phyloP scores from a whole-genome alignment of 1,140 invertebrate genomes.

The Drosophila yakuba region DNA sequence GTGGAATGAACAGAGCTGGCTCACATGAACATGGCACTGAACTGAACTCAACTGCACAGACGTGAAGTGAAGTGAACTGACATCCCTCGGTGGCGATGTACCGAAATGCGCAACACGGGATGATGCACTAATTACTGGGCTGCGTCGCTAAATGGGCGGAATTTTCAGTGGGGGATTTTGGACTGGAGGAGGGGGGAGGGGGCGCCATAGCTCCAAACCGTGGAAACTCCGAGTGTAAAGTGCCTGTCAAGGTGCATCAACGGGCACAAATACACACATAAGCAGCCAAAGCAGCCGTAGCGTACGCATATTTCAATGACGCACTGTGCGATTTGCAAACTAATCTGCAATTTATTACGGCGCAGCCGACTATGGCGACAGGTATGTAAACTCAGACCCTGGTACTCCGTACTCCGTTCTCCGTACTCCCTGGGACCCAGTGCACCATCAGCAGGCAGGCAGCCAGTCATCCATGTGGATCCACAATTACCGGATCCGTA shows the following conservation, averaged over 20 bases:
- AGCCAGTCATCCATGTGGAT: constrained; percentile 1
- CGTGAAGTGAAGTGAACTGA: constrained; percentile 9
- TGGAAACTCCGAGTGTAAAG: constrained; percentile 14
- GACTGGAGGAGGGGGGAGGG: not conserved
- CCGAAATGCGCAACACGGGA: constrained; percentile 57
- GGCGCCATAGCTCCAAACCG: no score
- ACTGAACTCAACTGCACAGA: not conserved
- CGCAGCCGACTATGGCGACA: constrained; percentile 60
- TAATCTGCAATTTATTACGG: constrained; percentile 78
- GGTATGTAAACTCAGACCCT: constrained; percentile 33
- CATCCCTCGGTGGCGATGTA: constrained; percentile 40
- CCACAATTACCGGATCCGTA: constrained; percentile 1
- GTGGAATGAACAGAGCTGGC: constrained; percentile 19
- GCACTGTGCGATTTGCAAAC: constrained; percentile 75
- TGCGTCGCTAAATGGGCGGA: constrained; percentile 52
- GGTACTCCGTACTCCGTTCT: not conserved
- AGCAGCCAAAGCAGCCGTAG: not conserved
- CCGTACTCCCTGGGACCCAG: no score
- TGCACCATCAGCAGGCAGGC: not conserved
- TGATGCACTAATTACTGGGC: constrained; percentile 78
- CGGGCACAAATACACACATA: constrained; percentile 19
- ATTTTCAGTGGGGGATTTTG: constrained; percentile 27
- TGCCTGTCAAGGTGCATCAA: constrained; percentile 49
- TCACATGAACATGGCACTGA: constrained; percentile 15
- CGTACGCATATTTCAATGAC: constrained; percentile 58